Evolutionary conservation across 2,797 vertebrate species (phyloP).

Genomic region (Sebastes ruberrimus): DNA sequence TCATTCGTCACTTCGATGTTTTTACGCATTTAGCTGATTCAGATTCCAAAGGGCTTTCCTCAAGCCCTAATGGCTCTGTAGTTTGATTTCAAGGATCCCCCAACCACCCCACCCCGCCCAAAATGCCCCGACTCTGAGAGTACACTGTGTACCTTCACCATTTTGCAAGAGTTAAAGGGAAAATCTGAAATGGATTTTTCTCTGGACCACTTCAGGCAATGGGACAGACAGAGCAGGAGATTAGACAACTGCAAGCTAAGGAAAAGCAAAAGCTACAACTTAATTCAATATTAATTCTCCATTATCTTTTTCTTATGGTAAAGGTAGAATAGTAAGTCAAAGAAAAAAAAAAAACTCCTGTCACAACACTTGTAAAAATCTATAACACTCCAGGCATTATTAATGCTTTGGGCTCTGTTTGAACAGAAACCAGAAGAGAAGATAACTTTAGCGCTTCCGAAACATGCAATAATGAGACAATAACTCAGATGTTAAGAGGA

Average conservation of each 20-base stretch:
- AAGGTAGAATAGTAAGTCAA: not conserved
- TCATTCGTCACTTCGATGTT: not conserved
- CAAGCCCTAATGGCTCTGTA: constrained; percentile 2
- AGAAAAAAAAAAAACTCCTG: not conserved
- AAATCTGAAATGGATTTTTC: constrained; percentile 76
- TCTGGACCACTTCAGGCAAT: constrained; percentile 37
- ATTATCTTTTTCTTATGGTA: not conserved
- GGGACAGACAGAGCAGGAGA: constrained; percentile 20
- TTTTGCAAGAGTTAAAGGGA: constrained; percentile 68
- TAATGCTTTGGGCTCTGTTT: not conserved
- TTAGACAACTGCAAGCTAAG: constrained; percentile 8
- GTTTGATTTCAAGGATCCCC: constrained; percentile 46
- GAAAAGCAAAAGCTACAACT: not conserved
- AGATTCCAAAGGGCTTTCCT: constrained; percentile 40
- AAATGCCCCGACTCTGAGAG: constrained; percentile 65
- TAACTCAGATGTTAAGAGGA: constrained; percentile 14
- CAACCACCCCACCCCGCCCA: constrained; percentile 25
- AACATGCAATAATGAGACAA: constrained; percentile 14
- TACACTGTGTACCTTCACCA: constrained; percentile 76
- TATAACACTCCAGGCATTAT: not conserved
- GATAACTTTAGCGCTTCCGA: not conserved
- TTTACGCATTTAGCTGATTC: constrained; percentile 14
- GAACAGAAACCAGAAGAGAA: not conserved
- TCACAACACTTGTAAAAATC: not conserved
- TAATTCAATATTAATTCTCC: not conserved